Base-by-base conservation (phyloP, 2,888 invertebrate genomes). In the Eupeodes latifasciatus region DNA sequence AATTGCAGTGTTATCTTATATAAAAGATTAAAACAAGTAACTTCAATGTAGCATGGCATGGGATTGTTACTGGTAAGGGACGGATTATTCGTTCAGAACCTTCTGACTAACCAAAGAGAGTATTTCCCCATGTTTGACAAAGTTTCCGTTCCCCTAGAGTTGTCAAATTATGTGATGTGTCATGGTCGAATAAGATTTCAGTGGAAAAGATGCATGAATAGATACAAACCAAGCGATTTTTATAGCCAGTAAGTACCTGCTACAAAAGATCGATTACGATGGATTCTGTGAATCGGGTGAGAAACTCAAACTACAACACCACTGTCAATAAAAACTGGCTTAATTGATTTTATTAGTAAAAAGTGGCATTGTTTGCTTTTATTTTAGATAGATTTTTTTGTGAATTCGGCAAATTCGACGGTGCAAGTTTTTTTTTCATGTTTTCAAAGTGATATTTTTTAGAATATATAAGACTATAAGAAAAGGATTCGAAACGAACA, bases 301-400 rank as follows among this genome's bases (percentile, higher is more conserved):
- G 44, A 27, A 79, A 61, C 55, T 67, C 61, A 57, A 72, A 74
- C 27, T 67, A 74, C 49, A 85, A 77, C 77, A 77, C 81, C 27
- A 27, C 64, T 49, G 27, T 75, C 16, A 55, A 85, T 82, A 78
- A 74, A 80, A 82, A 86, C 67, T 85, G 85, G 85, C 85, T 77
- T 49, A 67, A 82, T 72, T 72, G 76, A 74, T 78, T 78, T 57
- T 40, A 16, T 75, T 62, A 62, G 49, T 78, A 44, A 78, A 78
- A 81, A 62, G 78, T 82, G 78, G 53, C 69, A 82, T 61, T 62
- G 44, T 53, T 53, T 61, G 51, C 53, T 55, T 19, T 27, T 34
- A 19, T 44, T 34, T 59, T 77, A 27, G 27, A 27, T 67, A 19
- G 19, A 16, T 77, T 76, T 27, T 69, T 19, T 36, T 36, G 53